phyloP scores from a whole-genome alignment of 2,888 invertebrate genomes.

The Anticlea derivata region DNA sequence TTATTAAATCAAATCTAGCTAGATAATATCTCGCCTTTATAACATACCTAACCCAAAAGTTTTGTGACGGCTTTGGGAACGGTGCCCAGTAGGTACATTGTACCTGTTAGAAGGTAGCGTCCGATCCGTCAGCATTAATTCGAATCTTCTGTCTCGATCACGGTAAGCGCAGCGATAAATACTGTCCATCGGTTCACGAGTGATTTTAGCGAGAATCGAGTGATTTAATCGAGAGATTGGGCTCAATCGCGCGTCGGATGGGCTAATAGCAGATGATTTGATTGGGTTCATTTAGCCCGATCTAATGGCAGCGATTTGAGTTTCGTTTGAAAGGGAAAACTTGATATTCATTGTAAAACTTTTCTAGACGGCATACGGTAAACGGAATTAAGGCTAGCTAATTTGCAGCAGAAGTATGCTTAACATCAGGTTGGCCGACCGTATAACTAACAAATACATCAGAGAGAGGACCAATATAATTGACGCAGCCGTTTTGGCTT shows the following conservation, averaged over 20 bases:
- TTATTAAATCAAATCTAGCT: no score
- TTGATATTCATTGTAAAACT: no score
- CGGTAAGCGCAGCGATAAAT: constrained; percentile 68
- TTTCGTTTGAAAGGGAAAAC: background rate
- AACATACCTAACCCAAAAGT: no score
- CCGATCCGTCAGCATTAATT: constrained; percentile 65
- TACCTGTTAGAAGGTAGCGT: constrained; percentile 37
- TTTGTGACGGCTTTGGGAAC: constrained; percentile 5
- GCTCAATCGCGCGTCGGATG: constrained; percentile 15
- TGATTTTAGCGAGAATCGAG: constrained; percentile 48
- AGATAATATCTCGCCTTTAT: no score
- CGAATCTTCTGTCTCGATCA: constrained; percentile 67
- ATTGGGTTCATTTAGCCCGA: constrained; percentile 12
- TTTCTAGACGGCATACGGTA: no score
- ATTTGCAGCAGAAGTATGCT: no score
- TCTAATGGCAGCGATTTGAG: constrained; percentile 15
- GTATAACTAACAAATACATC: no score
- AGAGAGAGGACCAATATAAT: no score
- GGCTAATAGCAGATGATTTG: constrained; percentile 26
- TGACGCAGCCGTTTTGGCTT: no score
- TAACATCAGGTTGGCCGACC: no score
- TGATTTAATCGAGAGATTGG: constrained; percentile 25
- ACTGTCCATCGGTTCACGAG: constrained; percentile 50
- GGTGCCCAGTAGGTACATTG: background rate
- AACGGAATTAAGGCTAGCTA: no score